Evolutionary conservation across 2,113 vertebrate species (phyloP), one percentile per base, ranked within the genome.

Genomic region (Falcunculus frontatus): DNA sequence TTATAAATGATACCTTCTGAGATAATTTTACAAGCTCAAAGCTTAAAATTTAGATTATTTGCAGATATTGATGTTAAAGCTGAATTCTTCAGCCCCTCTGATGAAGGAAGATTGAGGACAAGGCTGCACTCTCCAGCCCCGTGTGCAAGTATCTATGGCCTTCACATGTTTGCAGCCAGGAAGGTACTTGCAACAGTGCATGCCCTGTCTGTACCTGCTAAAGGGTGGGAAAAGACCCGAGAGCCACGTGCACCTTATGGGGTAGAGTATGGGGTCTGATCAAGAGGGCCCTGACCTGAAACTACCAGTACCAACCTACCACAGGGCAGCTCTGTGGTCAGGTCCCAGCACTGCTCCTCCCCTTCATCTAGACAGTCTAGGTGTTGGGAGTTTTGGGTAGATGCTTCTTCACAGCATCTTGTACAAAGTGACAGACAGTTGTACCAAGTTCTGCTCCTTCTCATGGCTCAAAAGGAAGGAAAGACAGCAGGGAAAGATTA

Each of bases 191-290:
- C 2, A 16, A n/a, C 20, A 35, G 37, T 16, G 21, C 17, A 12
- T 44, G 25, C 23, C n/a, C 60, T 87, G 29, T 50, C 39, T 1
- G 0, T 50, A 53, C 13, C 37, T 68, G 57, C 62, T 41, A 37
- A 41, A 47, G 22, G 20, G 15, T 23, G 11, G 25, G 65, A 26
- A 83, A 80, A 50, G 19, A 14, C 25, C 41, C 41, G n/a, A 78
- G 37, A 68, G 49, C 15, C 22, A 35, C 0, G 0, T 27, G 22
- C 29, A 5, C 15, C 2, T 64, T 41, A 23, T 14, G 23, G 20
- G 16, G 16, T 12, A 60, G 55, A 76, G 16, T 7, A 39, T 1
- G 2, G 39, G 16, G 27, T 32, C 25, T 16, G n/a, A 56, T 29
- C 9, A 60, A 52, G 46, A 46, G 16, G 26, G 5, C 16, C 14